Percentiles rank a stretch among this genome's conserved stretches.
Conservation (phyloP, 2,113 vertebrate genomes). For the Microcebus griseorufus region DNA sequence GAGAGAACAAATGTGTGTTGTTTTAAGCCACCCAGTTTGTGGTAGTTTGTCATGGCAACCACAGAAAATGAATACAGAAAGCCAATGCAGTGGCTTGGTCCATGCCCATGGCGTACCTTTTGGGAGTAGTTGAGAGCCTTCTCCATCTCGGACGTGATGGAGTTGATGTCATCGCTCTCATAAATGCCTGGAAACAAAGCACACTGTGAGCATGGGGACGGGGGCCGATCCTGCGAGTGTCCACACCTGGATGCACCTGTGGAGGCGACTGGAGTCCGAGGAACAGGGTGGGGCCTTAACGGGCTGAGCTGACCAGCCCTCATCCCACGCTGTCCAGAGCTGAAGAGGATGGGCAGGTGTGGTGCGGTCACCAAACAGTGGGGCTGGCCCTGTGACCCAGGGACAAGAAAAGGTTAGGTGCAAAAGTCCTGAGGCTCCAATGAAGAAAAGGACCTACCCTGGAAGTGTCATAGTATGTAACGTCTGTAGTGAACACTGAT, state of each 20-base stretch:
- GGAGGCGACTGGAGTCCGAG: neutral
- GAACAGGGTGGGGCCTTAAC: neutral
- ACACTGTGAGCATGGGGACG: neutral
- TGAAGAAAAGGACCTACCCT: neutral
- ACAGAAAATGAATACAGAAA: neutral
- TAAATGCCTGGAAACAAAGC: conserved; percentile 83
- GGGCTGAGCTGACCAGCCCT: neutral
- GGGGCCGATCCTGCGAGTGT: fast-evolving
- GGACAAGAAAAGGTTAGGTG: neutral
- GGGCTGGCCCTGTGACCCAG: neutral
- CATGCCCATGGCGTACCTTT: conserved; percentile 80
- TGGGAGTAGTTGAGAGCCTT: conserved; percentile 87
- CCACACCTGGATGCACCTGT: too few species aligned
- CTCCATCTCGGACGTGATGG: conserved; percentile 85
- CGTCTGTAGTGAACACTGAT: neutral
- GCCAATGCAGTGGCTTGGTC: neutral
- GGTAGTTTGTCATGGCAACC: too few species aligned
- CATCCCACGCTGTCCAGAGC: neutral
- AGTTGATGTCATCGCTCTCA: conserved; percentile 88
- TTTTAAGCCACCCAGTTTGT: neutral
- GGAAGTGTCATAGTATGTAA: neutral
- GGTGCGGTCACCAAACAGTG: neutral
- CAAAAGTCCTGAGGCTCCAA: neutral
- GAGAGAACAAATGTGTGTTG: neutral
- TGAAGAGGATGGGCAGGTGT: neutral